A percentile compares a stretch with the other conserved stretches of the same genome.
Conservation (phyloP, 2,888 invertebrate genomes). For the Mythimna loreyi region DNA sequence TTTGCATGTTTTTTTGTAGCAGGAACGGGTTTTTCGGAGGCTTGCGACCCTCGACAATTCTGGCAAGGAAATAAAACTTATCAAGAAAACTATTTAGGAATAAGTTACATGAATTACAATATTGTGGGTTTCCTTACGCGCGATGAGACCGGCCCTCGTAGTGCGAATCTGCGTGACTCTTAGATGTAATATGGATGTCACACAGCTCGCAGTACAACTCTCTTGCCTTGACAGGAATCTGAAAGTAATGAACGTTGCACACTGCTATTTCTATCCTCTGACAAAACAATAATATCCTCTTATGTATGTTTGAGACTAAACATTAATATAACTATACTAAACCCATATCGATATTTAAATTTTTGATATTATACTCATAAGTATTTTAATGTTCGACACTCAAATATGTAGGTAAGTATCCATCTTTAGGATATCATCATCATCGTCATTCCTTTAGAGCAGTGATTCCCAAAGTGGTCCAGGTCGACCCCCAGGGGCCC, state of each 20-base stretch:
- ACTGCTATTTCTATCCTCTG: conserved; percentile 1
- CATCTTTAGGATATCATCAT: too few relatives aligned
- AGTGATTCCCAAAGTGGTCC: too few relatives aligned
- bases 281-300: not conserved
- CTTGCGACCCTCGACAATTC: conserved; percentile 82
- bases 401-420: too few relatives aligned
- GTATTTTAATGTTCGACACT: too few relatives aligned
- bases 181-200: conserved; percentile 88
- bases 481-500: too few relatives aligned
- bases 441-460: too few relatives aligned
- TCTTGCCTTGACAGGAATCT: conserved; percentile 81
- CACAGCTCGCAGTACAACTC: conserved; percentile 87
- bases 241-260: conserved; percentile 25
- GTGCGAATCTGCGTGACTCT: conserved; percentile 86
- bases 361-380: too few relatives aligned
- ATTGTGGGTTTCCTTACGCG: conserved; percentile 73
- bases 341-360: too few relatives aligned
- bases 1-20: conserved; percentile 73
- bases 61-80: conserved; percentile 55
- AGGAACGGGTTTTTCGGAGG: conserved; percentile 79
- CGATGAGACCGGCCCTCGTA: conserved; percentile 87
- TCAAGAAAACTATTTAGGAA: conserved; percentile 4
- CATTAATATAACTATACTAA: too few relatives aligned
- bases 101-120: not conserved
- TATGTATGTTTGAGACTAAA: not conserved